Conservation (phyloP, 1,140 invertebrate genomes). For the Drosophila pachea region DNA sequence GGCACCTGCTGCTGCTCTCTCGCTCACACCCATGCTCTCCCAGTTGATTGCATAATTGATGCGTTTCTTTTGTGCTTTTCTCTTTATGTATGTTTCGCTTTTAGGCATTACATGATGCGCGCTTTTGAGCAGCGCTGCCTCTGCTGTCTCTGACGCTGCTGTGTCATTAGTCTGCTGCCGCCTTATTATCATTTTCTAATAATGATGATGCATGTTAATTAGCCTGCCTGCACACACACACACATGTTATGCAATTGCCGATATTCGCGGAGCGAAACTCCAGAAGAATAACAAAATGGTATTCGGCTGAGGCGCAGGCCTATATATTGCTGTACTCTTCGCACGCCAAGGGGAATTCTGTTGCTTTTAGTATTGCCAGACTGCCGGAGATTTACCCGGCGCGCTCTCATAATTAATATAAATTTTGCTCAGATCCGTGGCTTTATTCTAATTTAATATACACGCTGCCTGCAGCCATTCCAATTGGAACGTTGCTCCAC, state of each 20-base stretch:
- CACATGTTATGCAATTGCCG: conserved; percentile 59
- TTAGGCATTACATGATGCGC: conserved; percentile 64
- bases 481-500: neutral
- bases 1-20: conserved; percentile 6
- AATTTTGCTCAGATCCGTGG: neutral
- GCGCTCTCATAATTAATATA: neutral
- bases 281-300: conserved; percentile 1
- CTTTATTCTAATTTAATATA: neutral
- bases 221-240: conserved; percentile 20
- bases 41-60: conserved; percentile 45
- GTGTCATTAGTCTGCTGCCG: conserved; percentile 43
- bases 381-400: neutral
- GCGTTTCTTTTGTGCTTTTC: conserved; percentile 50
- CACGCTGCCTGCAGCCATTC: neutral
- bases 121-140: conserved; percentile 9
- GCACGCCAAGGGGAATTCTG: neutral
- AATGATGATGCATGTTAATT: conserved; percentile 43
- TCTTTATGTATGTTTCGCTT: conserved; percentile 21
- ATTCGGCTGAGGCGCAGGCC: neutral
- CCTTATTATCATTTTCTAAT: conserved; percentile 37
- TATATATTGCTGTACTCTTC: conserved; percentile 2
- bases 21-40: conserved; percentile 10
- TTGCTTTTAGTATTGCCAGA: neutral
- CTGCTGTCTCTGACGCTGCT: neutral
- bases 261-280: conserved; percentile 34